Evolutionary conservation across 2,888 invertebrate species (phyloP).

Genomic region (Myathropa florea): DNA sequence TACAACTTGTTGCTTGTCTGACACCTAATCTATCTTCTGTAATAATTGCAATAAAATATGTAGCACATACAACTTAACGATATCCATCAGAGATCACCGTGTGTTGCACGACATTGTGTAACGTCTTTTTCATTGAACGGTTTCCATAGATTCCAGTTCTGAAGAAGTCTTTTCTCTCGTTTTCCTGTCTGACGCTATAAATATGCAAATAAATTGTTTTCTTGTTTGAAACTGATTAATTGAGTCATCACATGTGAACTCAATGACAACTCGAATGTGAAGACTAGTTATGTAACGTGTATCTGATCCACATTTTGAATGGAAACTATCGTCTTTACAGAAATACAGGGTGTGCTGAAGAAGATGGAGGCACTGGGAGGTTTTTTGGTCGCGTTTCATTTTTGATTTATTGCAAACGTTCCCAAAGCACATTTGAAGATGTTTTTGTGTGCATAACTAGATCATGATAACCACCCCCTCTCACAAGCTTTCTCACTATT

Average conservation of each 20-base stretch:
- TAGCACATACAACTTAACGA: background rate
- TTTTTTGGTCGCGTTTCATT: too few species aligned
- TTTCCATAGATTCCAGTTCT: background rate
- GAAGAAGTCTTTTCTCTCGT: background rate
- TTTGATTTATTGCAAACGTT: too few species aligned
- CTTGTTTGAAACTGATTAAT: slow-evolving; percentile 7
- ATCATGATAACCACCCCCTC: too few species aligned
- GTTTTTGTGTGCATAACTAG: too few species aligned
- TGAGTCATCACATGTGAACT: slow-evolving; percentile 1
- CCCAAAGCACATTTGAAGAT: too few species aligned
- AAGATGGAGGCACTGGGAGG: background rate
- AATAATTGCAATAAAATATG: background rate
- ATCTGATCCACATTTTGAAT: background rate
- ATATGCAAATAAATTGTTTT: background rate
- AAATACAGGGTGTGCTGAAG: background rate
- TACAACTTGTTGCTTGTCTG: background rate
- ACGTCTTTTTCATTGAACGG: background rate
- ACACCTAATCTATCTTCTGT: background rate
- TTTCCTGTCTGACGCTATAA: background rate
- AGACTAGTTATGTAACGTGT: background rate
- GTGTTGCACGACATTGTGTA: background rate
- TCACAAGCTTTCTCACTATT: too few species aligned
- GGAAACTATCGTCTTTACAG: background rate
- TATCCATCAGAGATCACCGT: background rate
- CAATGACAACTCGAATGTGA: background rate